Conservation (phyloP, 2,888 invertebrate species). For the Drosophila histrio region DNA sequence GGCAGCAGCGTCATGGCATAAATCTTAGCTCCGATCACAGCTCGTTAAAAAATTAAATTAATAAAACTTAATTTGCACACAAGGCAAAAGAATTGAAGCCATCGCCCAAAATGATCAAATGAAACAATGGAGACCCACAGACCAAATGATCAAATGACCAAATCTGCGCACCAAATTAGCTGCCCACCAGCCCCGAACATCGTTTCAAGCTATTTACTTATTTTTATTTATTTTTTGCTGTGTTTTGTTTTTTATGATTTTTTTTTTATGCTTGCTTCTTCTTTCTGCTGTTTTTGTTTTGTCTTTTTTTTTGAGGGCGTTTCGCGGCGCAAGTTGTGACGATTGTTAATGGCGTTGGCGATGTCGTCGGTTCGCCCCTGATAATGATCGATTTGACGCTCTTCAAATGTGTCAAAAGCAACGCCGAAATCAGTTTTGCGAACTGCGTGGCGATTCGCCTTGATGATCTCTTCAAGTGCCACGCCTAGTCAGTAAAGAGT, state of each 20-base stretch:
- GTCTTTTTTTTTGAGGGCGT: slow-evolving; percentile 57
- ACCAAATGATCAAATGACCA: slow-evolving; percentile 58
- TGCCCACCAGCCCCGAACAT: slow-evolving; percentile 57
- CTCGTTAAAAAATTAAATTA: slow-evolving; percentile 78
- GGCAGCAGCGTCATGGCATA: slow-evolving; percentile 38
- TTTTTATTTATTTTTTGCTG: neutral
- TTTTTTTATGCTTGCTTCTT: neutral
- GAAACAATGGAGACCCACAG: slow-evolving; percentile 51
- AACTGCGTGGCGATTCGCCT: slow-evolving; percentile 6
- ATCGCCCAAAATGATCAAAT: slow-evolving; percentile 15
- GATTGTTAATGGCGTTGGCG: slow-evolving; percentile 39
- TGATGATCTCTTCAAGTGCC: slow-evolving; percentile 17
- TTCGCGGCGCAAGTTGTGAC: slow-evolving; percentile 41
- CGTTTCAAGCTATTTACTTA: slow-evolving; percentile 19
- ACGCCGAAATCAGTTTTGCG: slow-evolving; percentile 44
- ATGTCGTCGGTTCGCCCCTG: slow-evolving; percentile 39
- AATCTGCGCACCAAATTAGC: slow-evolving; percentile 72
- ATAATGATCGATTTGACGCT: slow-evolving; percentile 71
- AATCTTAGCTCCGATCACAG: slow-evolving; percentile 65
- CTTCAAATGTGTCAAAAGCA: slow-evolving; percentile 66
- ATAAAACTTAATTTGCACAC: slow-evolving; percentile 75
- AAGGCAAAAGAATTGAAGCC: slow-evolving; percentile 37
- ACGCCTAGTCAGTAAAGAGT: slow-evolving; percentile 6
- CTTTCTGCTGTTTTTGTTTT: neutral
- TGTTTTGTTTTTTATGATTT: neutral